Evolutionary conservation across 2,113 vertebrate genomes (phyloP).

Genomic region (Malurus cyaneus): DNA sequence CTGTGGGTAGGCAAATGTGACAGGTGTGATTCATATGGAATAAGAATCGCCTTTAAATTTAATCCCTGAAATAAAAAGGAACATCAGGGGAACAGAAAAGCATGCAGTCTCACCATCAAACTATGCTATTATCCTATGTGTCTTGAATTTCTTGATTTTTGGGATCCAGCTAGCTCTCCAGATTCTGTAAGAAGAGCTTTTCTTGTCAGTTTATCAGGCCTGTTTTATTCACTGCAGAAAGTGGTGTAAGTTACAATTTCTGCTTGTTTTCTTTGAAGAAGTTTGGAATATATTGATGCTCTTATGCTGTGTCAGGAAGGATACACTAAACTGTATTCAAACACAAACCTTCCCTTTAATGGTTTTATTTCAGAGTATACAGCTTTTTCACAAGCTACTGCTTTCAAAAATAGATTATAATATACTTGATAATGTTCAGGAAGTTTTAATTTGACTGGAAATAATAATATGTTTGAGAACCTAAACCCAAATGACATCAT

Average conservation of each 20-base stretch:
- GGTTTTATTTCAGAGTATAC: not conserved
- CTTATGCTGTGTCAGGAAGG: not conserved
- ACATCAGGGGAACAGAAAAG: not conserved
- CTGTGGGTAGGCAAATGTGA: not conserved
- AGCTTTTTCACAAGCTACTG: not conserved
- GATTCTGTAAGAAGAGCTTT: not conserved
- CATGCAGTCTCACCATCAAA: not conserved
- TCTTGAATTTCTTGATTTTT: not conserved
- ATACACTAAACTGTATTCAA: not conserved
- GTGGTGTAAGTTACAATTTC: not conserved
- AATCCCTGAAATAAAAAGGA: slow-evolving; percentile 10
- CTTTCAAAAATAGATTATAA: not conserved
- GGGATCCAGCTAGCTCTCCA: not conserved
- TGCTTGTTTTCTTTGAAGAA: not conserved
- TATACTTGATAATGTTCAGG: not conserved
- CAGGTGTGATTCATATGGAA: not conserved
- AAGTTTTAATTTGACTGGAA: not conserved
- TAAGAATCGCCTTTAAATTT: not conserved
- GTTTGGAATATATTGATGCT: not conserved
- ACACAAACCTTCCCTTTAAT: not conserved
- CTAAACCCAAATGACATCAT: not conserved
- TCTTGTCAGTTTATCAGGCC: not conserved
- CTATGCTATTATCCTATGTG: not conserved
- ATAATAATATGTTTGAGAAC: not conserved
- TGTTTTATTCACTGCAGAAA: not conserved